A percentile compares a stretch with the other conserved stretches of the same genome.
These are phyloP conservation scores for Cynocephalus volans DNA, from an alignment of 2,113 vertebrate genomes.

Conservation along the genomic window DNA sequence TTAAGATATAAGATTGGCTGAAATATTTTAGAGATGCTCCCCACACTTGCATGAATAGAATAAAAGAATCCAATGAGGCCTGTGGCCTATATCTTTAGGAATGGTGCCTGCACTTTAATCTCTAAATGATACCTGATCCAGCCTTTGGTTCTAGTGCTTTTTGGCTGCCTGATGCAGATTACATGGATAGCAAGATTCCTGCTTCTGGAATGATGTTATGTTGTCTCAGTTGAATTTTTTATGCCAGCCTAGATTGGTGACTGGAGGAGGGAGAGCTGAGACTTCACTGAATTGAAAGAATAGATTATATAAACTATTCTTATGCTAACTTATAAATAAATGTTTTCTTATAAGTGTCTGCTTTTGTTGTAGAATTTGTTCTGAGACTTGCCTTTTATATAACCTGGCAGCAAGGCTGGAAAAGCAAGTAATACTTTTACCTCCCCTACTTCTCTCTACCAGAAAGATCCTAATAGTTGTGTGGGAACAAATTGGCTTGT, in stretches of 20 bases:
- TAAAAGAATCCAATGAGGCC: neutral
- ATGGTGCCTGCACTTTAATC: neutral
- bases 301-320: neutral
- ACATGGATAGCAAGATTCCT: neutral
- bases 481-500: neutral
- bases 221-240: neutral
- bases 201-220: neutral
- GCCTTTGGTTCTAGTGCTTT: neutral
- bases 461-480: neutral
- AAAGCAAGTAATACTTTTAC: neutral
- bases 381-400: neutral
- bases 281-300: neutral
- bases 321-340: constrained; percentile 47
- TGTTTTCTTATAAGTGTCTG: neutral
- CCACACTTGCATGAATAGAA: neutral
- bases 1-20: neutral
- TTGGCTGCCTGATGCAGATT: neutral
- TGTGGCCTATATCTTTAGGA: neutral
- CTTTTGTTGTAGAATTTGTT: constrained; percentile 27
- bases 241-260: neutral
- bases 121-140: neutral
- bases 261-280: neutral
- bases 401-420: neutral
- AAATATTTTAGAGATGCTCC: neutral
- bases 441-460: neutral